A percentile compares a stretch with the other conserved stretches of the same genome.
Conservation (phyloP, 2,797 vertebrate species). For the Alcedo atthis region DNA sequence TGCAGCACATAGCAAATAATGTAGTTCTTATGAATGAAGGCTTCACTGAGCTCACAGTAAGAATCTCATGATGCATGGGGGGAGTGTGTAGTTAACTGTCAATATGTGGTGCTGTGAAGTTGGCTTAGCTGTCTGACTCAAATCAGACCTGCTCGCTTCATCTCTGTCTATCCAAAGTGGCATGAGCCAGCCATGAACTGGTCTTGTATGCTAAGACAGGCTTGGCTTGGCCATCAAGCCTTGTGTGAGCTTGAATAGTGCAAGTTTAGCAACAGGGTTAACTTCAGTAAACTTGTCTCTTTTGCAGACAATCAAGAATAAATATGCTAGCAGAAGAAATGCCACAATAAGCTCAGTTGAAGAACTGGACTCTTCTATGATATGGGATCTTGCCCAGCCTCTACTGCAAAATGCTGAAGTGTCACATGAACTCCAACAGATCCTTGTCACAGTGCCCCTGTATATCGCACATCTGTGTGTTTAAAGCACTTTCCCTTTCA, state of each 20-base stretch:
- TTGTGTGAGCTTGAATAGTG: neutral
- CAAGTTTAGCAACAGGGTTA: neutral
- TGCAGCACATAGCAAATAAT: conserved; percentile 89
- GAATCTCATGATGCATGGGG: neutral
- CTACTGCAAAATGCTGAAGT: neutral
- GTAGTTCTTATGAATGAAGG: conserved; percentile 81
- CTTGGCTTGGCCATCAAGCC: neutral
- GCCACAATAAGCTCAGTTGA: conserved; percentile 80
- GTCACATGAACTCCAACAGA: neutral
- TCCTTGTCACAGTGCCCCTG: neutral
- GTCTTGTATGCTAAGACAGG: neutral
- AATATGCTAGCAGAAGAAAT: conserved; percentile 82
- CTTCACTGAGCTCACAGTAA: conserved; percentile 83
- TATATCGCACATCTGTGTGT: neutral
- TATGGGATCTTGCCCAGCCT: conserved; percentile 78
- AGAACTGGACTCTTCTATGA: conserved; percentile 78
- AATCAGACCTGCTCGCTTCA: neutral
- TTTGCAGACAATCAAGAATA: conserved; percentile 84
- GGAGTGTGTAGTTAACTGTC: neutral
- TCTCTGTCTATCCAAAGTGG: too few relatives aligned
- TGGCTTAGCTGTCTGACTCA: neutral
- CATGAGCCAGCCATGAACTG: neutral
- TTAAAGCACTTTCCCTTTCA: too few relatives aligned
- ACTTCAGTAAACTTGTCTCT: neutral
- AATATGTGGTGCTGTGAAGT: rapidly evolving